Percentiles rank a stretch among this genome's conserved stretches.
These are phyloP conservation scores for Anguilla rostrata DNA, from an alignment of 2,113 vertebrate genomes.

Conservation along the genomic window DNA sequence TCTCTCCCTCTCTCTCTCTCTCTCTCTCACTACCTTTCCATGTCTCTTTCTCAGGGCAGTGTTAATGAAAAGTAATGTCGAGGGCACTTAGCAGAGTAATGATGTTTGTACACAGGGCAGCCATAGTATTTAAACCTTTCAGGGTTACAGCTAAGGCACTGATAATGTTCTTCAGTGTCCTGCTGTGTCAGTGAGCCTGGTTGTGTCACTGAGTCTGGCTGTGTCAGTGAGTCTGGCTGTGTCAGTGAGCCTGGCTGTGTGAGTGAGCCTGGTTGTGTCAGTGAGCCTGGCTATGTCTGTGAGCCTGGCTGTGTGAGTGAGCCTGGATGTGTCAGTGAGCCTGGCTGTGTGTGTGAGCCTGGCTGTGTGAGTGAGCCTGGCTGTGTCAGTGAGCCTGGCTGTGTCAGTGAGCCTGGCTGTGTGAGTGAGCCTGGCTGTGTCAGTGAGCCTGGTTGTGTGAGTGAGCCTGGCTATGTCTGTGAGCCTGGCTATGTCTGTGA, in stretches of 20 bases:
- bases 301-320: neutral
- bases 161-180: too few relatives aligned
- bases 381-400: neutral
- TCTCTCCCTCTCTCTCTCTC: constrained; percentile 30
- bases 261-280: neutral
- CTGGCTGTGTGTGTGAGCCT: too few relatives aligned
- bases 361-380: too few relatives aligned
- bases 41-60: constrained; percentile 5
- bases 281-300: neutral
- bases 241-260: too few relatives aligned
- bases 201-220: too few relatives aligned
- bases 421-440: neutral
- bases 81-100: neutral
- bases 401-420: constrained; percentile 2
- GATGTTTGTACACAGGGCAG: neutral
- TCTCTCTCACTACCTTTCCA: constrained; percentile 25
- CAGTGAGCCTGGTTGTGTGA: too few relatives aligned
- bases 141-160: too few relatives aligned
- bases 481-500: too few relatives aligned
- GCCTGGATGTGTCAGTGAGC: too few relatives aligned
- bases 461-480: too few relatives aligned
- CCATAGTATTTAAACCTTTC: neutral
- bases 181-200: too few relatives aligned
- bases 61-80: constrained; percentile 15
- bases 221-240: too few relatives aligned